Percentiles rank a stretch among this genome's conserved stretches.
Conservation (phyloP, 2,888 invertebrate species). For the Macaria liturata region DNA sequence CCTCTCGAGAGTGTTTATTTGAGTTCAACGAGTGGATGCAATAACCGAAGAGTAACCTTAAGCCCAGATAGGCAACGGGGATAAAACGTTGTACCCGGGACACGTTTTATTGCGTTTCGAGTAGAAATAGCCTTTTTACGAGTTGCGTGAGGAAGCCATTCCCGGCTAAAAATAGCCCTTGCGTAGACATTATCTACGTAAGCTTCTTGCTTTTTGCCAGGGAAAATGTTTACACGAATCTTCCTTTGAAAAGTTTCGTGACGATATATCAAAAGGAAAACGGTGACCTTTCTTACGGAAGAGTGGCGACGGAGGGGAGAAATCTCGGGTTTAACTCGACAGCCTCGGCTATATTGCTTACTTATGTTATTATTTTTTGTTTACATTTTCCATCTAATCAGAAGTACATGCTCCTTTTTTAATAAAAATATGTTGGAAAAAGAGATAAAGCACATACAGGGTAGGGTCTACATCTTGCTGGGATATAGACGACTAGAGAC, state of each 20-base stretch:
- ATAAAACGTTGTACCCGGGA: constrained; percentile 50
- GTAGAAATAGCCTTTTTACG: constrained; percentile 59
- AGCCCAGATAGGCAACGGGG: constrained; percentile 47
- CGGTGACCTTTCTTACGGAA: constrained; percentile 25
- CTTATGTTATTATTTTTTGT: constrained; percentile 22
- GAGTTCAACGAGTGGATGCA: constrained; percentile 43
- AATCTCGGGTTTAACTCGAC: constrained; percentile 15
- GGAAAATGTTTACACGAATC: constrained; percentile 26
- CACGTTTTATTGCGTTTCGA: constrained; percentile 55
- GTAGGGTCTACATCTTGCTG: no score
- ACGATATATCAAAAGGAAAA: constrained; percentile 28
- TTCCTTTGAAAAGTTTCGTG: constrained; percentile 23
- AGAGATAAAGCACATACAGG: no score
- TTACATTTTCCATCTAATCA: neutral
- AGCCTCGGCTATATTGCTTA: constrained; percentile 7
- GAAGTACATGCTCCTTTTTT: no score
- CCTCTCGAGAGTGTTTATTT: constrained; percentile 49
- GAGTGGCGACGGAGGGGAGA: constrained; percentile 22
- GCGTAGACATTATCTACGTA: constrained; percentile 32
- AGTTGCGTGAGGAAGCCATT: constrained; percentile 46
- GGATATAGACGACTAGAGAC: no score
- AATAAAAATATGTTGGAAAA: no score
- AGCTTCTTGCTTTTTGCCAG: constrained; percentile 10
- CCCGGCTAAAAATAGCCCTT: constrained; percentile 43
- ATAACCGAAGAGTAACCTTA: constrained; percentile 46